phyloP scores from a whole-genome alignment of 2,888 invertebrate species.

The Aporophyla lueneburgensis region DNA sequence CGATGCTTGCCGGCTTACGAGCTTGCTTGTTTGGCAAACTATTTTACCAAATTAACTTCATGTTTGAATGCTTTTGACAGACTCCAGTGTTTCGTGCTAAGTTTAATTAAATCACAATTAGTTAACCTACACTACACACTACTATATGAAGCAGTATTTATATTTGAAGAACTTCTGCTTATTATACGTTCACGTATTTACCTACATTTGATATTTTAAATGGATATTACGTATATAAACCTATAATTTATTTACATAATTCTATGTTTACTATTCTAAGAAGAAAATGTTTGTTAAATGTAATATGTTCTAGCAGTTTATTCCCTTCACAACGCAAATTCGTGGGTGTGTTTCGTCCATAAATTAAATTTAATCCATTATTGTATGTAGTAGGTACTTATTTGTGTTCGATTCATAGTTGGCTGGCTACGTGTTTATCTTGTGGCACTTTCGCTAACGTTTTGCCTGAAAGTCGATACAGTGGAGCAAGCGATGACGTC shows the following conservation, averaged over 20 bases:
- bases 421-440: constrained; percentile 71
- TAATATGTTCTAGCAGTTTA: constrained; percentile 47
- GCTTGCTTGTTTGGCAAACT: constrained; percentile 57
- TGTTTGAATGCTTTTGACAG: constrained; percentile 60
- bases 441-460: constrained; percentile 75
- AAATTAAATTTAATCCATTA: constrained; percentile 65
- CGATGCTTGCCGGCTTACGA: constrained; percentile 35
- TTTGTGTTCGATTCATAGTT: constrained; percentile 65
- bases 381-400: constrained; percentile 53
- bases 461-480: constrained; percentile 76
- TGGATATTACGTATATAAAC: not conserved
- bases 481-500: constrained; percentile 84
- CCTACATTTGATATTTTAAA: constrained; percentile 4
- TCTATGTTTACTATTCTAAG: constrained; percentile 32
- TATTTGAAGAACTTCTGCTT: constrained; percentile 14
- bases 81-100: constrained; percentile 41
- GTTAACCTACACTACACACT: constrained; percentile 8
- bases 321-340: constrained; percentile 54
- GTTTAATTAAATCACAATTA: constrained; percentile 53
- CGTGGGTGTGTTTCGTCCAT: constrained; percentile 52
- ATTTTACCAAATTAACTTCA: constrained; percentile 60
- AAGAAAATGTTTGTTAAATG: constrained; percentile 31
- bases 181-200: not conserved
- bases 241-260: constrained; percentile 4
- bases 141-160: constrained; percentile 19